Evolutionary conservation across 2,888 invertebrate species (phyloP).

Genomic region (Odontomyia ornata): DNA sequence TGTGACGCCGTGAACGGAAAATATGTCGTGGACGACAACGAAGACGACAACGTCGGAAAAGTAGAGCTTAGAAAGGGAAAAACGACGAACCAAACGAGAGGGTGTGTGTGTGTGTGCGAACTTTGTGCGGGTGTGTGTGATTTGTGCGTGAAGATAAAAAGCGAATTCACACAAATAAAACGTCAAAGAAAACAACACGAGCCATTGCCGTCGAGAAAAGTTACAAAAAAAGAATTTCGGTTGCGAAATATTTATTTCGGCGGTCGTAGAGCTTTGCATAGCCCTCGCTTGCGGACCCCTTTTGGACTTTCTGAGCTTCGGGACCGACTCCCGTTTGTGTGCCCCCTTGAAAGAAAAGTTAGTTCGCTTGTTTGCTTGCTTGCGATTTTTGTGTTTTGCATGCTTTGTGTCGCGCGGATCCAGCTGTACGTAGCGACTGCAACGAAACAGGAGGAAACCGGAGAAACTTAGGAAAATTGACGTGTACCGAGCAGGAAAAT

Average conservation of each 20-base stretch:
- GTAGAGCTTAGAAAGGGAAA: conserved; percentile 4
- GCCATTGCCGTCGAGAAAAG: not conserved
- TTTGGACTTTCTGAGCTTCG: not conserved
- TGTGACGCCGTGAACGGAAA: conserved; percentile 23
- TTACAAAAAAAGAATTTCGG: conserved; percentile 11
- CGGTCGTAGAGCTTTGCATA: not conserved
- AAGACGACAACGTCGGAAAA: conserved; percentile 4
- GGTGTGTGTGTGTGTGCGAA: conserved; percentile 14
- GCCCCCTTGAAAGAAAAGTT: not conserved
- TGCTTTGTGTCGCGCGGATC: conserved; percentile 8
- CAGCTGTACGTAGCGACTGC: not conserved
- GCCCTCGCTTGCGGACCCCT: not conserved
- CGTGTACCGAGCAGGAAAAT: conserved; percentile 1
- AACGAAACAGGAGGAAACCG: not conserved
- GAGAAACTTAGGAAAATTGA: not conserved
- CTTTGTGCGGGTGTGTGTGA: conserved; percentile 18
- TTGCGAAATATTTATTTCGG: not conserved
- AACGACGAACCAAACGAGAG: not conserved
- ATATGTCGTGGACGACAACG: conserved; percentile 30
- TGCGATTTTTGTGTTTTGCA: not conserved
- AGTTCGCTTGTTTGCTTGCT: not conserved
- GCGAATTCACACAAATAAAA: not conserved
- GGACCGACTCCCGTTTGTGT: not conserved
- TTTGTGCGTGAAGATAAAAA: conserved; percentile 18
- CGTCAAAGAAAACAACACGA: not conserved